These are phyloP conservation scores for Turnix velox DNA, from an alignment of 2,113 vertebrate species.

Conservation along the genomic window DNA sequence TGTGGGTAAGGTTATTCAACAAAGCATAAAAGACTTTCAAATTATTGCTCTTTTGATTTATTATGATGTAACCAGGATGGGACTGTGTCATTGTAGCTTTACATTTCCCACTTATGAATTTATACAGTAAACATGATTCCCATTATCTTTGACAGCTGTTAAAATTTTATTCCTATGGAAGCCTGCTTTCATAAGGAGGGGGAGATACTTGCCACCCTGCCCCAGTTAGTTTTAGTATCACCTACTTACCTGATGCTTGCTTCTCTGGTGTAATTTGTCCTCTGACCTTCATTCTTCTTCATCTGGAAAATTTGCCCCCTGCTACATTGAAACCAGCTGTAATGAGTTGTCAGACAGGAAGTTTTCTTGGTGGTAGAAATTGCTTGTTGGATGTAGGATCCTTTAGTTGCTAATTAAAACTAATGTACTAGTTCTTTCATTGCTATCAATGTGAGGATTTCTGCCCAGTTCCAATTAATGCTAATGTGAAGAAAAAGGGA, in stretches of 20 bases:
- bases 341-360: background rate
- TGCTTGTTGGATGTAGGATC: background rate
- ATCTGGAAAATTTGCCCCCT: background rate
- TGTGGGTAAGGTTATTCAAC: conserved; percentile 11
- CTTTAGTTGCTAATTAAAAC: conserved; percentile 33
- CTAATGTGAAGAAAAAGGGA: background rate
- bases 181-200: background rate
- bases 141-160: background rate
- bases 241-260: background rate
- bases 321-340: background rate
- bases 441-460: background rate
- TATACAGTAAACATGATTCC: conserved; percentile 36
- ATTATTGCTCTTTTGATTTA: conserved; percentile 34
- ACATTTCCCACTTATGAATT: background rate
- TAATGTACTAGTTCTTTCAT: background rate
- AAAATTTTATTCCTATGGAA: background rate
- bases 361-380: background rate
- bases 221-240: background rate
- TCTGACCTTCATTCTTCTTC: background rate
- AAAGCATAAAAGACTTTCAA: conserved; percentile 25
- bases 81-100: background rate
- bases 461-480: conserved; percentile 31
- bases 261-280: background rate
- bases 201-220: background rate
- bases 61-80: background rate